Evolutionary conservation across 1,140 invertebrate species (phyloP).

Genomic region (Agraylea sexmaculata): DNA sequence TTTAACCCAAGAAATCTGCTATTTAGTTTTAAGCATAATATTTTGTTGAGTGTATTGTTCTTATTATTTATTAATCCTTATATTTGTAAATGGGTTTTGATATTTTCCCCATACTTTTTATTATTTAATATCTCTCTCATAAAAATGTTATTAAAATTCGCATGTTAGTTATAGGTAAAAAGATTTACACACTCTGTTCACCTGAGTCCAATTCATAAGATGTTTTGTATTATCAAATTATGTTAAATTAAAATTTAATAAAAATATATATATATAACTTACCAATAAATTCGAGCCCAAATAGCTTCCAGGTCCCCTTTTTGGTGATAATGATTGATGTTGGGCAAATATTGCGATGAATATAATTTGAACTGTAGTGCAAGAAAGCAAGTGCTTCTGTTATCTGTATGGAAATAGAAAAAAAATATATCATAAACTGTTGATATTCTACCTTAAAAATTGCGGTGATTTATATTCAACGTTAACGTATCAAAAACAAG

Average conservation of each 20-base stretch:
- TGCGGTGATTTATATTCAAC: neutral
- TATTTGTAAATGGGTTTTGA: no score
- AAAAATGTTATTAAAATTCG: no score
- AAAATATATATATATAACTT: slow-evolving; percentile 25
- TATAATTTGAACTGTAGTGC: slow-evolving; percentile 69
- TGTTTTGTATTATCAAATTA: neutral
- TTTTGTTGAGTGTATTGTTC: no score
- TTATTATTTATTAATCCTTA: no score
- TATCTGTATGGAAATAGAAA: slow-evolving; percentile 52
- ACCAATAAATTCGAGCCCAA: slow-evolving; percentile 89
- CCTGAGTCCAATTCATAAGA: no score
- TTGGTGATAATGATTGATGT: slow-evolving; percentile 89
- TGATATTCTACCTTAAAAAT: neutral
- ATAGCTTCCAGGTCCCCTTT: slow-evolving; percentile 90
- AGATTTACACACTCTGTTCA: no score
- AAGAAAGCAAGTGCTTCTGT: slow-evolving; percentile 87
- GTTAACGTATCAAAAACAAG: slow-evolving; percentile 1
- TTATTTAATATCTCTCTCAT: no score
- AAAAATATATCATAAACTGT: slow-evolving; percentile 4
- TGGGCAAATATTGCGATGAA: slow-evolving; percentile 91
- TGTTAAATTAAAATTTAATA: neutral
- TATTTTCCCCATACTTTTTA: no score
- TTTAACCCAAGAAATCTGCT: no score
- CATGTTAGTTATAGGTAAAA: no score
- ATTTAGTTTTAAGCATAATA: no score